Conservation (phyloP, 2,888 invertebrate genomes). For the Heliconius ismenius region DNA sequence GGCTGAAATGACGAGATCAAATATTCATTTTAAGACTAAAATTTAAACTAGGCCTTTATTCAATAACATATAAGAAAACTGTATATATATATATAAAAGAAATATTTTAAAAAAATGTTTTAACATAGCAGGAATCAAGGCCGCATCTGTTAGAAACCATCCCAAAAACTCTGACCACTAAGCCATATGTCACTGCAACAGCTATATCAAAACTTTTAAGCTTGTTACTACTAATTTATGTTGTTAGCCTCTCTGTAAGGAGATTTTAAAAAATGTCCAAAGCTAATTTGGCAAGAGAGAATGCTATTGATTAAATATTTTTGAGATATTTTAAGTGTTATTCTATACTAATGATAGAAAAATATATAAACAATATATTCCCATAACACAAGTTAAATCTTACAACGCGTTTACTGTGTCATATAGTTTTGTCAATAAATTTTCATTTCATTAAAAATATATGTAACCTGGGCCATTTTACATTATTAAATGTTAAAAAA, state of each 20-base stretch:
- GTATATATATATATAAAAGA: neutral
- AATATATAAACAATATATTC: neutral
- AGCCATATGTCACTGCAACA: no score
- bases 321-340: neutral
- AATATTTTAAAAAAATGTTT: neutral
- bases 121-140: no score
- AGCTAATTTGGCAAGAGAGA: neutral
- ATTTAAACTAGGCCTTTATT: conserved; percentile 7
- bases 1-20: conserved; percentile 37
- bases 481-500: neutral
- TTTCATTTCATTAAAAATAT: no score
- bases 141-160: no score
- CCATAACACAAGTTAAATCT: no score
- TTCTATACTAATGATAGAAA: neutral
- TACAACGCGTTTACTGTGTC: no score
- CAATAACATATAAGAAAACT: neutral
- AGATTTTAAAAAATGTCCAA: neutral
- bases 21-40: neutral
- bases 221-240: no score
- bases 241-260: neutral
- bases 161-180: no score
- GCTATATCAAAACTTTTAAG: no score
- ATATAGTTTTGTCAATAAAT: no score
- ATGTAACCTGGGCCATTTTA: no score
- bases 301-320: neutral